phyloP scores from a whole-genome alignment of 2,888 invertebrate genomes.

The Pandemis heparana region DNA sequence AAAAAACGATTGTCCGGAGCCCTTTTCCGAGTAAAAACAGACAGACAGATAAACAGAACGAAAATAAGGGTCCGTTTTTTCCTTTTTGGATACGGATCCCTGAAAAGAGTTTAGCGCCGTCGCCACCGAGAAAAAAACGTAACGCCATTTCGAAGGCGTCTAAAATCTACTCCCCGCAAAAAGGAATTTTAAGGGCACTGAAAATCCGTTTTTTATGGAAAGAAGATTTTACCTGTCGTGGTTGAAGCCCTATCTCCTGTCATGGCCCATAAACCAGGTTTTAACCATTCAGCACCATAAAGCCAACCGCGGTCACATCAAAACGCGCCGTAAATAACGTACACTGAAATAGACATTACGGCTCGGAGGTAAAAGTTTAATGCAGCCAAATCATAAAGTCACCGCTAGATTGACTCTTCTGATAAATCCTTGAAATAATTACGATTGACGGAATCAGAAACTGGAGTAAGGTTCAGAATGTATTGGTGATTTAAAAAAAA shows the following conservation, averaged over 20 bases:
- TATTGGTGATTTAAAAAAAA: no score
- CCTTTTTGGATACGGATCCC: no score
- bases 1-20: no score
- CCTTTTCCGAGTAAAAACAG: no score
- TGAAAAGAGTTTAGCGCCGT: not conserved
- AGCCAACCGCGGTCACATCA: conserved; percentile 37
- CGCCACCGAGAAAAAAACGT: not conserved
- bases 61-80: no score
- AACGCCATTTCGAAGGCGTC: not conserved
- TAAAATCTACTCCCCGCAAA: conserved; percentile 8
- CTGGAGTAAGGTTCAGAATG: no score
- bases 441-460: no score
- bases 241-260: conserved; percentile 36
- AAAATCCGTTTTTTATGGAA: conserved; percentile 32
- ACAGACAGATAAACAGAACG: no score
- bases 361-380: conserved; percentile 41
- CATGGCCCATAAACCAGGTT: conserved; percentile 39
- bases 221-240: conserved; percentile 23
- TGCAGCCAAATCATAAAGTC: conserved; percentile 37
- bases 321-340: conserved; percentile 39
- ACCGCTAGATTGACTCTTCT: conserved; percentile 24
- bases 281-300: conserved; percentile 43
- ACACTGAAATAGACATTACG: conserved; percentile 41
- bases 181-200: conserved; percentile 21
- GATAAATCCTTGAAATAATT: not conserved